These are phyloP conservation scores for Orcinus orca DNA, from an alignment of 2,113 vertebrate genomes.

Conservation along the genomic window DNA sequence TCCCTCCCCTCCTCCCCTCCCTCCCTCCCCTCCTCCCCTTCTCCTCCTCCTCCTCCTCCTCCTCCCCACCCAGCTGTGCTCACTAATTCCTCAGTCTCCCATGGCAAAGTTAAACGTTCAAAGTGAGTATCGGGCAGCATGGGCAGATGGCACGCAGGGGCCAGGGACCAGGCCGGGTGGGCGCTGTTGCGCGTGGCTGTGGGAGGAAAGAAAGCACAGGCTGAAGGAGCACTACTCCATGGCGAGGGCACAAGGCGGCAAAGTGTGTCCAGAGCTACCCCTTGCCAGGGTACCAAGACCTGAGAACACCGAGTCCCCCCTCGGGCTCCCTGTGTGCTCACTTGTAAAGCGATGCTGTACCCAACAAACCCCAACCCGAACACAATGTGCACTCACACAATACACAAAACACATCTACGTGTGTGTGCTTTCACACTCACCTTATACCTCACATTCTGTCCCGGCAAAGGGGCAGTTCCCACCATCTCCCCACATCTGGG, in stretches of 20 bases:
- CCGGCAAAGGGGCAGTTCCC: constrained; percentile 13
- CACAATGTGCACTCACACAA: neutral
- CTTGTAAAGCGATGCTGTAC: neutral
- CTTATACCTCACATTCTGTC: neutral
- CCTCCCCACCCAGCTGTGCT: neutral
- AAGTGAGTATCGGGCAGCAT: constrained; percentile 37
- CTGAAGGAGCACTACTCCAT: neutral
- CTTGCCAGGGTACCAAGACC: neutral
- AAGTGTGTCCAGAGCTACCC: neutral
- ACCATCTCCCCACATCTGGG: constrained; percentile 53
- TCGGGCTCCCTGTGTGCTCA: neutral
- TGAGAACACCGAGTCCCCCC: neutral
- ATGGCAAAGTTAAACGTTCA: constrained; percentile 36
- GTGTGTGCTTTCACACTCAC: neutral
- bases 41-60: too few species aligned
- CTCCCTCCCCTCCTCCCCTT: too few species aligned
- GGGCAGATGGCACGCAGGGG: constrained; percentile 3
- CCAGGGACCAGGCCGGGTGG: neutral
- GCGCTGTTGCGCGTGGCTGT: neutral
- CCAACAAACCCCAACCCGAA: neutral
- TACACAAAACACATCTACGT: neutral
- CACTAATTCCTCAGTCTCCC: neutral
- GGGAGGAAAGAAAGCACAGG: neutral
- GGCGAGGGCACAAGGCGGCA: neutral
- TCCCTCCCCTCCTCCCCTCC: rapidly evolving